phyloP scores from a whole-genome alignment of 2,113 vertebrate species.

The Acanthisitta chloris region DNA sequence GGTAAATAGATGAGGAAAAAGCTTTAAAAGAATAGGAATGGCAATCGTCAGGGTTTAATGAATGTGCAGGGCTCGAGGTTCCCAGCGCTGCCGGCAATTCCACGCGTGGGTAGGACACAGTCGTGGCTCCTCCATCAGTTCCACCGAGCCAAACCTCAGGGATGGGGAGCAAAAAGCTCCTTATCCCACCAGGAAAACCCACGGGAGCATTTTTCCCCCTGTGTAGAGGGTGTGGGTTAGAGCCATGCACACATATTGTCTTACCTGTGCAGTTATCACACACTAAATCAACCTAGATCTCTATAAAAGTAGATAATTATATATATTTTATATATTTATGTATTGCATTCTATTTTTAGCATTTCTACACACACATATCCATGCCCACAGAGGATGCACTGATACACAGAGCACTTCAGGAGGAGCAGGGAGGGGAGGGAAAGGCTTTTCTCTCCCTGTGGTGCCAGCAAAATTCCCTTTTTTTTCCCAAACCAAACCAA shows the following conservation, averaged over 20 bases:
- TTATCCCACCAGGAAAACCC: neutral
- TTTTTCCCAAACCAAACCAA: neutral
- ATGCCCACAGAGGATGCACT: neutral
- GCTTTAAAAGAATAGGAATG: conserved; percentile 62
- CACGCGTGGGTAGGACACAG: neutral
- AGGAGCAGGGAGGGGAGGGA: neutral
- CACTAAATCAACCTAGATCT: rapidly evolving
- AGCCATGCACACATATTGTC: neutral
- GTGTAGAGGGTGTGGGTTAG: rapidly evolving
- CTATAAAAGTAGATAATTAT: too few relatives aligned
- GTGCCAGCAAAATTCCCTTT: neutral
- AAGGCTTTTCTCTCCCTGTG: neutral
- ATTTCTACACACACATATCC: neutral
- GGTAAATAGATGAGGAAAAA: conserved; percentile 61
- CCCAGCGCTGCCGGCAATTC: neutral
- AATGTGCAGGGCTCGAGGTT: neutral
- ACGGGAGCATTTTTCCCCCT: neutral
- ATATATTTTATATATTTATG: rapidly evolving
- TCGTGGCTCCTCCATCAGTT: rapidly evolving
- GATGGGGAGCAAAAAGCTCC: too few relatives aligned
- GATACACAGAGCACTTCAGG: neutral
- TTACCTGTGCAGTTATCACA: rapidly evolving
- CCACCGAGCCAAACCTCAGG: neutral
- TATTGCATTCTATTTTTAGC: too few relatives aligned
- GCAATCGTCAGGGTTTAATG: conserved; percentile 26